These are phyloP conservation scores for Sebastes trivittatus DNA, from an alignment of 2,797 vertebrate species.

Conservation along the genomic window DNA sequence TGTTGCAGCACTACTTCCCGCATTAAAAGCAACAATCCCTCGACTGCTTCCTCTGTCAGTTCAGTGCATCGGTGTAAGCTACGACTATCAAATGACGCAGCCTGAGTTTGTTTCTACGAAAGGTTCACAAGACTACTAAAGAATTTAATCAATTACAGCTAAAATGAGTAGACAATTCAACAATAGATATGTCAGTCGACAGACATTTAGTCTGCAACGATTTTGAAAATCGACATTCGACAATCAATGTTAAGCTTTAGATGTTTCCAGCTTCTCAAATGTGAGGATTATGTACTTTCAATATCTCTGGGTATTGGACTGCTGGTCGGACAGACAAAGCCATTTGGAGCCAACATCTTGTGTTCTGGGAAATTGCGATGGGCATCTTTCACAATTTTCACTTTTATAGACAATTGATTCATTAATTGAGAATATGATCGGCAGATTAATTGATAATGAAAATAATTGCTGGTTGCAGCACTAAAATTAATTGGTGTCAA, in stretches of 20 bases:
- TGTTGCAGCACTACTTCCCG: not conserved
- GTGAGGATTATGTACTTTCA: not conserved
- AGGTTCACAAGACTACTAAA: not conserved
- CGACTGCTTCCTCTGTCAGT: not conserved
- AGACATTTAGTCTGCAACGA: not conserved
- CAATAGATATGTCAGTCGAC: not conserved
- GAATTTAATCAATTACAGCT: not conserved
- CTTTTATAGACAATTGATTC: not conserved
- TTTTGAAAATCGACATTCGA: not conserved
- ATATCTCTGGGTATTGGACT: not conserved
- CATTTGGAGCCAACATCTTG: not conserved
- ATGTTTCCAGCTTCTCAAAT: not conserved
- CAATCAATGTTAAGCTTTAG: not conserved
- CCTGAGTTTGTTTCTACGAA: not conserved
- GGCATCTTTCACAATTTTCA: not conserved
- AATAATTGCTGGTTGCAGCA: not conserved
- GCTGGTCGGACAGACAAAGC: not conserved
- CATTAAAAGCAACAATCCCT: not conserved
- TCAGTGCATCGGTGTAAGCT: rapidly evolving
- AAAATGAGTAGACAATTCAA: not conserved
- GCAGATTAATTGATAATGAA: not conserved
- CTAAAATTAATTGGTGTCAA: not conserved
- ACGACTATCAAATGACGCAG: rapidly evolving
- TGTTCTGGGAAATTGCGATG: not conserved
- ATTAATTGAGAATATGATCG: not conserved